A percentile compares a stretch with the other conserved stretches of the same genome.
phyloP scores from a whole-genome alignment of 2,113 vertebrate genomes.

The Herpetotheres cachinnans region DNA sequence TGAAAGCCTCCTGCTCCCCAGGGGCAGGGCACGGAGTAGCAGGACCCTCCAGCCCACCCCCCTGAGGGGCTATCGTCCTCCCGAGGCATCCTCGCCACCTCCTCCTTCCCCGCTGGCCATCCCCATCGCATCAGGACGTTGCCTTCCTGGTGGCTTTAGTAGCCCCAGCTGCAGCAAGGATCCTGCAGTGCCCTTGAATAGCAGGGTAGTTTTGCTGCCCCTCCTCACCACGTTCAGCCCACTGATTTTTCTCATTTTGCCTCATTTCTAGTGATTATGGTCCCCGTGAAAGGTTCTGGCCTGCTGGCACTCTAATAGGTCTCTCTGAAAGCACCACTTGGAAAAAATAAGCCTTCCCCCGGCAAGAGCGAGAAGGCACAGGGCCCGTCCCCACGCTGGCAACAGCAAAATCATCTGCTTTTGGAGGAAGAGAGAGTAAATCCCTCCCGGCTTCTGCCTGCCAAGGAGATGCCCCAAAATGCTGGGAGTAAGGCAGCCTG shows the following conservation, averaged over 20 bases:
- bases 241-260: background rate
- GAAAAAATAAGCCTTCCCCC: background rate
- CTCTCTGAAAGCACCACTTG: background rate
- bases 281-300: background rate
- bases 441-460: background rate
- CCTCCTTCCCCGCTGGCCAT: background rate
- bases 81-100: background rate
- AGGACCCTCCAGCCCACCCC: background rate
- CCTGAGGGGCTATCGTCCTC: background rate
- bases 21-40: background rate
- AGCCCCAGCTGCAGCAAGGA: background rate
- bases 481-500: background rate
- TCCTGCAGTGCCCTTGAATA: background rate
- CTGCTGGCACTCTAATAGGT: background rate
- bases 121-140: accelerated
- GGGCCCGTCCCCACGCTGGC: background rate
- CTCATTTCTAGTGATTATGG: background rate
- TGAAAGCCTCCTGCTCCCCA: background rate
- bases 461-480: background rate
- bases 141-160: background rate
- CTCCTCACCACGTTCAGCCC: background rate
- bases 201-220: background rate
- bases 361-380: background rate
- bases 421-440: background rate
- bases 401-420: background rate